A percentile compares a stretch with the other conserved stretches of the same genome.
Conservation (phyloP, 1,140 invertebrate genomes). For the Oncopodura yosiiana region DNA sequence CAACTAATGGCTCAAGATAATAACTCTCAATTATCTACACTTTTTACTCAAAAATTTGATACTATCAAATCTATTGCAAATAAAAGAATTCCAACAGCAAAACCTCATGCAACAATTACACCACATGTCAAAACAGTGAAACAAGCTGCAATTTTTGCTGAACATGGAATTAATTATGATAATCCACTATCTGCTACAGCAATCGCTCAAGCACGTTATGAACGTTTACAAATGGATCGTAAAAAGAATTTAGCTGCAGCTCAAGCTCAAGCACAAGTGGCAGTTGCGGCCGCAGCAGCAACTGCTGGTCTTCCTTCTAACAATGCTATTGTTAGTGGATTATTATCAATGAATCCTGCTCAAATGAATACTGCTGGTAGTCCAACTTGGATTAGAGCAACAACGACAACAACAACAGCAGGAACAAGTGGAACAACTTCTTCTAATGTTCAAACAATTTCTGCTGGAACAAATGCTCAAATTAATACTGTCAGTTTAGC, state of each 20-base stretch:
- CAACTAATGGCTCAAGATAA: slow-evolving; percentile 74
- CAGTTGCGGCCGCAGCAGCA: slow-evolving; percentile 37
- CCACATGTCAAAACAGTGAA: slow-evolving; percentile 63
- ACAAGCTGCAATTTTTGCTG: slow-evolving; percentile 67
- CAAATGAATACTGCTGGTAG: slow-evolving; percentile 1
- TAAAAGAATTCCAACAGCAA: slow-evolving; percentile 38
- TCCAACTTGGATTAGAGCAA: slow-evolving; percentile 1
- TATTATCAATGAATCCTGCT: background rate
- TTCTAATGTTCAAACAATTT: slow-evolving; percentile 38
- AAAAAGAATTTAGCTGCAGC: slow-evolving; percentile 43
- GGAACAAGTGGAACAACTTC: slow-evolving; percentile 38
- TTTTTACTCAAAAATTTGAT: slow-evolving; percentile 66
- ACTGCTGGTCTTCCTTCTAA: slow-evolving; percentile 39
- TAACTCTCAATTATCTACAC: slow-evolving; percentile 61
- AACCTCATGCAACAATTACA: slow-evolving; percentile 2
- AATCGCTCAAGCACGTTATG: slow-evolving; percentile 70
- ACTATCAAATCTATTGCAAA: slow-evolving; percentile 58
- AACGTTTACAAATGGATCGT: slow-evolving; percentile 73
- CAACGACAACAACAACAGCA: slow-evolving; percentile 2
- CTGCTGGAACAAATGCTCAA: too few relatives aligned
- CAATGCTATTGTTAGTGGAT: slow-evolving; percentile 36
- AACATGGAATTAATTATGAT: slow-evolving; percentile 77
- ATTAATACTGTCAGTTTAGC: too few relatives aligned
- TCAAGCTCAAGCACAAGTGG: slow-evolving; percentile 38
- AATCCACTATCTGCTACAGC: slow-evolving; percentile 69